Evolutionary conservation across 2,888 invertebrate genomes (phyloP), one percentile per base, ranked within the genome.

Genomic region (Phasia obesa): DNA sequence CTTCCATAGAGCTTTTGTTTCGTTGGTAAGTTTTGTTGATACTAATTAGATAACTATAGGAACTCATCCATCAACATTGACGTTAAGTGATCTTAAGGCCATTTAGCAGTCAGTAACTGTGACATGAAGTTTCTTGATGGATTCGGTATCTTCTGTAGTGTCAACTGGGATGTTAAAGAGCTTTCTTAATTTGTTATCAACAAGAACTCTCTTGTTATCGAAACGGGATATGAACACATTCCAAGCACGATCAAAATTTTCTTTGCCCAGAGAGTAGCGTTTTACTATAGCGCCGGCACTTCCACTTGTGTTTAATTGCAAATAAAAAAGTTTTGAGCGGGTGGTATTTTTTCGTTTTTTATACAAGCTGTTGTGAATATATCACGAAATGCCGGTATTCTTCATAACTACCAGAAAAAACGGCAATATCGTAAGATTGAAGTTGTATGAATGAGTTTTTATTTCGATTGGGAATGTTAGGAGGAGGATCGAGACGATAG

Each of bases 371-470:
- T 59, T 6, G 59, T 71, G 25, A 71, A 71, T 23, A 59, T 27
- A 35, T 49, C 59, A n/a, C 35, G 71, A 38, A 71, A 59, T 15
- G 69, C 55, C 5, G 69, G 69, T 47, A 57, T 47, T 70, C 47
- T 57, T 57, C 69, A 13, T 57, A 70, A 19, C 57, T 42, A 13
- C 69, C 47, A 57, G 57, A 47, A 57, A 27, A 47, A n/a, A n/a
- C n/a, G n/a, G n/a, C n/a, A n/a, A n/a, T n/a, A n/a, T n/a, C 47
- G 7, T 31, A 31, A 31, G 2, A 31, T 31, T 1, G 31, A 31
- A 4, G 31, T 31, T 31, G 31, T 31, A 31, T 31, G 5, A 31
- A 31, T 31, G 31, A 31, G 31, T 31, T 31, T 31, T 9, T 31
- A 31, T 31, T 31, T 31, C 31, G 31, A 9, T 31, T 2, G 9